These are phyloP conservation scores for Autographa gamma DNA, from an alignment of 2,888 invertebrate genomes.

Conservation along the genomic window DNA sequence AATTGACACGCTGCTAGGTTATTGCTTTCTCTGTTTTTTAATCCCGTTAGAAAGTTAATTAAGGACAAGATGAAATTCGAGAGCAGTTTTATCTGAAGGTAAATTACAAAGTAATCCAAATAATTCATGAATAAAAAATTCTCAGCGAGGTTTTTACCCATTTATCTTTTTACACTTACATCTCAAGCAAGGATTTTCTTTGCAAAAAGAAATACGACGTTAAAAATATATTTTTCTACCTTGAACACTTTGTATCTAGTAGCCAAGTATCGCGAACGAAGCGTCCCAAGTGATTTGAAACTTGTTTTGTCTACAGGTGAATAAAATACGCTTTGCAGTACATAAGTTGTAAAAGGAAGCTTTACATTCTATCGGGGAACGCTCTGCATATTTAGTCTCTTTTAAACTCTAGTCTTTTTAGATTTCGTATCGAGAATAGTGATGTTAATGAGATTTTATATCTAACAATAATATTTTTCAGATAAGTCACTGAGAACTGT, in stretches of 20 bases:
- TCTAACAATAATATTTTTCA: too few species aligned
- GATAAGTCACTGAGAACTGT: too few species aligned
- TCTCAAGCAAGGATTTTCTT: slow-evolving; percentile 32
- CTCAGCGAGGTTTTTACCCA: not conserved
- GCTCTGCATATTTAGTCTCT: slow-evolving; percentile 46
- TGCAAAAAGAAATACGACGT: slow-evolving; percentile 35
- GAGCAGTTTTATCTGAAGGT: not conserved
- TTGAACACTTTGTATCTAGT: slow-evolving; percentile 35
- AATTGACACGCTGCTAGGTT: not conserved
- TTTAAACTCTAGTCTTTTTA: slow-evolving; percentile 26
- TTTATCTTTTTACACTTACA: slow-evolving; percentile 5
- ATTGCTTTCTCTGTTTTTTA: not conserved
- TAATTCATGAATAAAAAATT: too few species aligned
- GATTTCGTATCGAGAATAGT: not conserved
- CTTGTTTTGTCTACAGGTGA: slow-evolving; percentile 36
- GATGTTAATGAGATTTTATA: not conserved
- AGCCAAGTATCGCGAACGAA: slow-evolving; percentile 31
- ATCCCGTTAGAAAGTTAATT: not conserved
- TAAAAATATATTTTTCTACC: slow-evolving; percentile 37
- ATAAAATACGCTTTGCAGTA: slow-evolving; percentile 51
- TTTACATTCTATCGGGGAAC: slow-evolving; percentile 22
- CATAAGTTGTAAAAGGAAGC: slow-evolving; percentile 30
- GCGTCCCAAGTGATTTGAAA: slow-evolving; percentile 44
- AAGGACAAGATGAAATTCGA: not conserved
- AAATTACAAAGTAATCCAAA: too few species aligned